Conservation (phyloP, 2,113 vertebrate genomes). For the Eulemur macaco region DNA sequence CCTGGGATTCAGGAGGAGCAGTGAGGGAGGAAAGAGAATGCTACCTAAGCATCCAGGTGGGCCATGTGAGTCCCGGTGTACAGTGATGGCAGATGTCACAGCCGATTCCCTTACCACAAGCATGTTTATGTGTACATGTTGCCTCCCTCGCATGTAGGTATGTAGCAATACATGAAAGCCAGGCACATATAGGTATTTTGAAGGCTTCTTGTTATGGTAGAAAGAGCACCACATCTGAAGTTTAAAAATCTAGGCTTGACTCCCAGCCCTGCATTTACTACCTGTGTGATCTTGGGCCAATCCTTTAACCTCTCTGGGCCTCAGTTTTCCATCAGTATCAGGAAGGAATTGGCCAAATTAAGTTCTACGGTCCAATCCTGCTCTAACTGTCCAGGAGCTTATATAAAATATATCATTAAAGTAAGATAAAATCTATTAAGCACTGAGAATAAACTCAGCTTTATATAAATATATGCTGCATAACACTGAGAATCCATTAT, state of each 20-base stretch:
- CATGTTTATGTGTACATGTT: rapidly evolving
- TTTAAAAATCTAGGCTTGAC: not conserved
- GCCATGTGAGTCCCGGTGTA: not conserved
- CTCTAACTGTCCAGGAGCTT: not conserved
- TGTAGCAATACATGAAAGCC: not conserved
- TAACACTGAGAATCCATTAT: not conserved
- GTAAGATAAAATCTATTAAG: not conserved
- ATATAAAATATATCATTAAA: not conserved
- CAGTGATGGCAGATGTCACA: not conserved
- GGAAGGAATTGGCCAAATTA: not conserved
- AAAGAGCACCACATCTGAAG: not conserved
- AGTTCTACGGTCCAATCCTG: not conserved
- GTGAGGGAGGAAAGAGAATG: not conserved
- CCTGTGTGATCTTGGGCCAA: not conserved
- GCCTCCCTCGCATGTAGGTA: not conserved
- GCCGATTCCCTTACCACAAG: not conserved
- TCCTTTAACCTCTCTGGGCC: not conserved
- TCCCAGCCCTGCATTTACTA: not conserved
- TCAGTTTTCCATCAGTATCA: not conserved
- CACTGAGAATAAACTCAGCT: not conserved
- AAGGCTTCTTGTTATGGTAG: not conserved
- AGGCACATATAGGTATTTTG: rapidly evolving
- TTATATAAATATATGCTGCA: not conserved
- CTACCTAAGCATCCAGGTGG: not conserved
- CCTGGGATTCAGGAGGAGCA: not conserved